Base-by-base conservation (phyloP, 2,888 invertebrate species). In the Synanthedon tipuliformis region DNA sequence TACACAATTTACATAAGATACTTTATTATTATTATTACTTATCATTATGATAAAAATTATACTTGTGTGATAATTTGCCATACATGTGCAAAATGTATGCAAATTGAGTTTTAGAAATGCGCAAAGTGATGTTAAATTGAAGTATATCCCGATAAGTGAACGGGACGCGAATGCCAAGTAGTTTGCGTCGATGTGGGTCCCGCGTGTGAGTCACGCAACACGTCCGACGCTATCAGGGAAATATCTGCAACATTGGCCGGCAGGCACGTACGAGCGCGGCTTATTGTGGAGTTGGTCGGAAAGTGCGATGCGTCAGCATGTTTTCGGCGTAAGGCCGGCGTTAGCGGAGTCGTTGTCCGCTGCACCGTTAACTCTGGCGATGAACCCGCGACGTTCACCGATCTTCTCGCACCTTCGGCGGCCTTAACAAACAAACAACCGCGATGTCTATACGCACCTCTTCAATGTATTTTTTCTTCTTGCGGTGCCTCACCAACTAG, bases 331-430 rank as follows among this genome's bases (percentile, higher is more conserved):
- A 64, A 59, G 64, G 65, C 61, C 63, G 62, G 59, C 61, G 71
- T 65, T 68, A 61, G 68, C 64, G 68, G 69, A 75, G 85, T 84
- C 86, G 83, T 71, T 80, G 85, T 69, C 82, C 84, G 77, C 74
- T 56, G 66, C 67, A 85, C 72, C 71, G 85, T 85, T 86, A 86
- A 57, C 63, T 66, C 59, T 65, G 61, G 59, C 57, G 56, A 59
- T 45, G 45, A 45, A 45, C 45, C 15, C 45, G 45, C n/a, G 58
- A 41, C 45, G 50, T 53, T 34, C 34, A 56, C 61, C 65, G 60
- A 54, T 61, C 56, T 53, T 53, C 49, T 48, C 48, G 50, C 49
- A 40, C 48, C 41, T 16, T 51, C 41, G 13, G 5, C 16, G 27
- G 34, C 15, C 50, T 16, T 18, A 18, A 50, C 23, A 50, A 12